phyloP scores from a whole-genome alignment of 2,888 invertebrate genomes.

The Clusia tigrina region DNA sequence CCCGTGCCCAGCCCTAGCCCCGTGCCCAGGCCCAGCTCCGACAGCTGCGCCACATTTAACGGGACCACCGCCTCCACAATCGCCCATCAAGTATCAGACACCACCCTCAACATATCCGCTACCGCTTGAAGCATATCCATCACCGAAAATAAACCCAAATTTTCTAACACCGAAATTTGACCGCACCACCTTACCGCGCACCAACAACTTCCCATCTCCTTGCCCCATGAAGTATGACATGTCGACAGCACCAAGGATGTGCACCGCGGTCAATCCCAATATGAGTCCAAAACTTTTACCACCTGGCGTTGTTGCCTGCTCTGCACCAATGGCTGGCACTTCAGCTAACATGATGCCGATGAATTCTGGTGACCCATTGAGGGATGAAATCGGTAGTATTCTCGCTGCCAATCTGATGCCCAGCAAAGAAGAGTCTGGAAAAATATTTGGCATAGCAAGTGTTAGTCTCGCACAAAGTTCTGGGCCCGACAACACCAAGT shows the following conservation, averaged over 20 bases:
- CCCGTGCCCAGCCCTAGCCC: no score
- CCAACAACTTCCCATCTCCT: slow-evolving; percentile 51
- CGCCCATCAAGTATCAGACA: slow-evolving; percentile 59
- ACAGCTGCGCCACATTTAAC: slow-evolving; percentile 30
- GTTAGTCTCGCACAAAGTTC: slow-evolving; percentile 64
- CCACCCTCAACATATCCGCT: slow-evolving; percentile 61
- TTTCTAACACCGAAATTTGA: slow-evolving; percentile 64
- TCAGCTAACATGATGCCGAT: slow-evolving; percentile 28
- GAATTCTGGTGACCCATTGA: slow-evolving; percentile 51
- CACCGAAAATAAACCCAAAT: slow-evolving; percentile 63
- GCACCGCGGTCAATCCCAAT: slow-evolving; percentile 30
- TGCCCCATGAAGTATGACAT: slow-evolving; percentile 52
- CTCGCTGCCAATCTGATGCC: slow-evolving; percentile 63
- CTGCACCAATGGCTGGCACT: slow-evolving; percentile 24
- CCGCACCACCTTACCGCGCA: slow-evolving; percentile 52
- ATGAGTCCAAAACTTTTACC: slow-evolving; percentile 4
- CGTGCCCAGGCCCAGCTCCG: slow-evolving; percentile 26
- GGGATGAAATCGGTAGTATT: slow-evolving; percentile 61
- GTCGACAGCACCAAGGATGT: slow-evolving; percentile 39
- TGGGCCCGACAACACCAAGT: slow-evolving; percentile 64
- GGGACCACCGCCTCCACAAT: slow-evolving; percentile 39
- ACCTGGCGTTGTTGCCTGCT: neutral
- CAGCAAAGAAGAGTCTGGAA: slow-evolving; percentile 65
- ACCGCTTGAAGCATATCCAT: slow-evolving; percentile 62
- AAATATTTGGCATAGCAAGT: slow-evolving; percentile 65